Evolutionary conservation across 2,888 invertebrate species (phyloP).

Genomic region (Xestia xanthographa): DNA sequence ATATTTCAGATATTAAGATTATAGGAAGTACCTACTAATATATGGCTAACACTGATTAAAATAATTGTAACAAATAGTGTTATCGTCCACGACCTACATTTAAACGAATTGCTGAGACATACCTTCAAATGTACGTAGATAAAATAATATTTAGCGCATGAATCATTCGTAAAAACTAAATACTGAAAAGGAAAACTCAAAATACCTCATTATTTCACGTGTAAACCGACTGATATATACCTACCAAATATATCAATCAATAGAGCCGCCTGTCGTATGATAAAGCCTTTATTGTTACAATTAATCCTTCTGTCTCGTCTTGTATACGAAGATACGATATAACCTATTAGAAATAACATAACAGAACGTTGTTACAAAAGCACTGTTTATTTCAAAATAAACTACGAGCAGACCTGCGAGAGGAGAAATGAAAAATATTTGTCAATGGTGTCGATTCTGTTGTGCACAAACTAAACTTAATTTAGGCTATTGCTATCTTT

Average conservation of each 20-base stretch:
- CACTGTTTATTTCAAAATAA: not conserved
- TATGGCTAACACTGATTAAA: slow-evolving; percentile 10
- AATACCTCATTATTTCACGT: not conserved
- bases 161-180: not conserved
- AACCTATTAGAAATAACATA: not conserved
- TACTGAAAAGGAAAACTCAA: not conserved
- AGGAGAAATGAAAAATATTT: not conserved
- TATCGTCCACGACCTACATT: slow-evolving; percentile 54
- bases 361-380: not conserved
- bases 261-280: not conserved
- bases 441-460: too few species aligned
- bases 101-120: slow-evolving; percentile 18
- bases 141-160: slow-evolving; percentile 27
- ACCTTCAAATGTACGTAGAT: slow-evolving; percentile 16
- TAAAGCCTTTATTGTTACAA: not conserved
- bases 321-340: not conserved
- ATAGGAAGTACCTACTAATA: slow-evolving; percentile 14
- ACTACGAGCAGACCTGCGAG: not conserved
- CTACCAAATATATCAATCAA: not conserved
- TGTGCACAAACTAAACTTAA: too few species aligned
- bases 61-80: slow-evolving; percentile 12
- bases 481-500: too few species aligned
- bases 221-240: not conserved
- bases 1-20: slow-evolving; percentile 28
- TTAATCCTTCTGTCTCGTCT: not conserved